These are phyloP conservation scores for Sisyra nigra DNA, from an alignment of 2,888 invertebrate species.

Conservation along the genomic window DNA sequence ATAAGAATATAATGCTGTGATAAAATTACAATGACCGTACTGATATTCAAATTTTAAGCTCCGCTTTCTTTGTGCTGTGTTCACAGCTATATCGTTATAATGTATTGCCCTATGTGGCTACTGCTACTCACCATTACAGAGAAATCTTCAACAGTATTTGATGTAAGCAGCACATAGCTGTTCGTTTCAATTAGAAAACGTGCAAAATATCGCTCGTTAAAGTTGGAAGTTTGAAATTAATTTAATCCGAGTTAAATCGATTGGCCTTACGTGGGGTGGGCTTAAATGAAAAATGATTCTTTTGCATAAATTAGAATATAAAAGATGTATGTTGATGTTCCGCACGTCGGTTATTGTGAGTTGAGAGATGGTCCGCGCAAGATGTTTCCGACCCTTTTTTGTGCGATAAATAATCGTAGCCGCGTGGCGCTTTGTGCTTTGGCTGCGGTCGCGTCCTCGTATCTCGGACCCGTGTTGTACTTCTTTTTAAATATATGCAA, in stretches of 20 bases:
- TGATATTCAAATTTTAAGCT: constrained; percentile 33
- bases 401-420: constrained; percentile 28
- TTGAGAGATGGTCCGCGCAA: constrained; percentile 14
- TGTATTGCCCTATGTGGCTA: neutral
- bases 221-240: too few relatives aligned
- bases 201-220: too few relatives aligned
- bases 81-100: constrained; percentile 1
- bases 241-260: too few relatives aligned
- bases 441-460: constrained; percentile 15
- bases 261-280: too few relatives aligned
- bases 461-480: constrained; percentile 22
- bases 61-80: constrained; percentile 23
- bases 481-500: constrained; percentile 11
- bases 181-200: too few relatives aligned
- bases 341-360: neutral
- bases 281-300: too few relatives aligned
- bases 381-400: constrained; percentile 14
- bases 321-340: too few relatives aligned
- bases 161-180: too few relatives aligned
- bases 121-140: too few relatives aligned
- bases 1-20: constrained; percentile 27
- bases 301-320: too few relatives aligned
- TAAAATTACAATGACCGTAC: constrained; percentile 28
- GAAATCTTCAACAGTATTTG: too few relatives aligned
- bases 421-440: constrained; percentile 15